A percentile compares a stretch with the other conserved stretches of the same genome.
Evolutionary conservation across 1,140 invertebrate species (phyloP).

Genomic region (Scaptomyza montana): DNA sequence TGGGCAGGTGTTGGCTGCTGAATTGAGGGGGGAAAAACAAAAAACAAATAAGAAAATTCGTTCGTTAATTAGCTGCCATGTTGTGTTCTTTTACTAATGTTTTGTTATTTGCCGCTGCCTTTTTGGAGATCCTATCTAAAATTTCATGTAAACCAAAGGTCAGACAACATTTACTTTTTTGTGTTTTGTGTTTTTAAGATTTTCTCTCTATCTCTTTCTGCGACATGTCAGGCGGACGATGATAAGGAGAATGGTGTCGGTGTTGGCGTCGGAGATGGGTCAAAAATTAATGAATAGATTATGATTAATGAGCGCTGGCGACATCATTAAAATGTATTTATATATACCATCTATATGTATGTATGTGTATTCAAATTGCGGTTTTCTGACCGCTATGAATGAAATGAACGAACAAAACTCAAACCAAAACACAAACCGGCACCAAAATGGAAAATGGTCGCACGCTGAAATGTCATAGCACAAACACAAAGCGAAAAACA

Average conservation of each 20-base stretch:
- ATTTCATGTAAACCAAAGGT: slow-evolving; percentile 65
- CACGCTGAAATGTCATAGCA: slow-evolving; percentile 64
- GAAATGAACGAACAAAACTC: slow-evolving; percentile 4
- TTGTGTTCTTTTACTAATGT: slow-evolving; percentile 50
- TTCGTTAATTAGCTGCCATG: slow-evolving; percentile 78
- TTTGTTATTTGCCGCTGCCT: slow-evolving; percentile 25
- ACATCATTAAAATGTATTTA: slow-evolving; percentile 82
- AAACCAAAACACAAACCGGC: neutral
- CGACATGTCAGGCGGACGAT: slow-evolving; percentile 25
- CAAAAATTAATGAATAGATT: slow-evolving; percentile 82
- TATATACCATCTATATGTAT: slow-evolving; percentile 55
- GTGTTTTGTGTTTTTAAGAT: slow-evolving; percentile 60
- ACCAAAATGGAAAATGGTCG: slow-evolving; percentile 37
- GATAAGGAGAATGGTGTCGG: neutral
- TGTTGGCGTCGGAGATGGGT: slow-evolving; percentile 46
- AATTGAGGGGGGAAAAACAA: neutral
- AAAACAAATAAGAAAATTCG: slow-evolving; percentile 28
- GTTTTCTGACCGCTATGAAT: slow-evolving; percentile 72
- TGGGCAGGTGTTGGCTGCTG: slow-evolving; percentile 63
- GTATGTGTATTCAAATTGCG: slow-evolving; percentile 72
- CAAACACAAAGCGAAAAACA: slow-evolving; percentile 54
- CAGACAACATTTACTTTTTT: slow-evolving; percentile 57
- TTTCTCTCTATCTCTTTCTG: neutral
- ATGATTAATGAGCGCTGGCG: slow-evolving; percentile 77
- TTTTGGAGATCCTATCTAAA: slow-evolving; percentile 62